Conservation (phyloP, 2,797 vertebrate genomes). For the Sebastes trivittatus region DNA sequence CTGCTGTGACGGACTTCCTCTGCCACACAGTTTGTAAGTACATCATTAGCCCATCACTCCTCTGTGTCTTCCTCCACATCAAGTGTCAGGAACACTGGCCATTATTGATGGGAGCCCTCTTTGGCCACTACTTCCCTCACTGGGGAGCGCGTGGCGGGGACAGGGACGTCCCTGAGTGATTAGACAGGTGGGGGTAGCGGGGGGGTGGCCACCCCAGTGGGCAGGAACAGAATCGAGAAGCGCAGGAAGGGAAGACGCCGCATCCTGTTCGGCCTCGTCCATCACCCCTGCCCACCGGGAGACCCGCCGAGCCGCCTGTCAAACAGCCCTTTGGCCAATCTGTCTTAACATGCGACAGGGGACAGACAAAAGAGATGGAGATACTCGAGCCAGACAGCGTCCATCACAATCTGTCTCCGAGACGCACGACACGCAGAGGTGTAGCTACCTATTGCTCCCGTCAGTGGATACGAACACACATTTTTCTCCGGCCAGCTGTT, state of each 20-base stretch:
- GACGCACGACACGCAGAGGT: slow-evolving; percentile 18
- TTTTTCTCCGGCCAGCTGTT: neutral
- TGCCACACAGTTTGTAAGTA: slow-evolving; percentile 86
- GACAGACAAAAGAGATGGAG: slow-evolving; percentile 75
- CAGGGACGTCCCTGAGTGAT: slow-evolving; percentile 49
- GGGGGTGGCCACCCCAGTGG: slow-evolving; percentile 46
- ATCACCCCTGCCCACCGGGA: slow-evolving; percentile 71
- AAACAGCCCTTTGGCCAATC: slow-evolving; percentile 64
- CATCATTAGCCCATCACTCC: slow-evolving; percentile 76
- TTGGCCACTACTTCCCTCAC: slow-evolving; percentile 53
- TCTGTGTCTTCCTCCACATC: slow-evolving; percentile 45
- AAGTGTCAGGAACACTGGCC: slow-evolving; percentile 40
- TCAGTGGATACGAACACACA: neutral
- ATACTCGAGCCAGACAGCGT: slow-evolving; percentile 74
- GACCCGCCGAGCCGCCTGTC: slow-evolving; percentile 69
- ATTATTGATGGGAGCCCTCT: slow-evolving; percentile 58
- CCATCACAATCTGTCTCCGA: slow-evolving; percentile 76
- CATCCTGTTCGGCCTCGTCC: slow-evolving; percentile 84
- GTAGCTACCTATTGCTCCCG: neutral
- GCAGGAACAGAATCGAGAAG: slow-evolving; percentile 67
- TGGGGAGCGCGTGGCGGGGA: slow-evolving; percentile 38
- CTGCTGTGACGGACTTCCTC: slow-evolving; percentile 68
- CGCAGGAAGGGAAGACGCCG: slow-evolving; percentile 66
- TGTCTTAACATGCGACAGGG: slow-evolving; percentile 71
- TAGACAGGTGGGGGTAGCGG: slow-evolving; percentile 47